Conservation (phyloP, 2,888 invertebrate genomes). For the Sinotaia quadrata region DNA sequence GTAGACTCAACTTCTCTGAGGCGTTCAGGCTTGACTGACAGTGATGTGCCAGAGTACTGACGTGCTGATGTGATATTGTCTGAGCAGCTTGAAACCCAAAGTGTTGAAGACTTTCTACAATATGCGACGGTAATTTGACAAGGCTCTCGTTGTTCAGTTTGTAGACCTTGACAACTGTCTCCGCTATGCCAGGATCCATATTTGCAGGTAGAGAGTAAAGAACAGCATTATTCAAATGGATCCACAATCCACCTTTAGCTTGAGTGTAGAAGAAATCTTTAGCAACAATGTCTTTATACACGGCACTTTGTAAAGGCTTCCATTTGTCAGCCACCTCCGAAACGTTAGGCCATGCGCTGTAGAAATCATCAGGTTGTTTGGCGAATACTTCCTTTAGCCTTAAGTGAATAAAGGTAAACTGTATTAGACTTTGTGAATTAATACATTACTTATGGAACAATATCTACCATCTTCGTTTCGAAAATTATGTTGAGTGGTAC, state of each 20-base stretch:
- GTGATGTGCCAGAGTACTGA: not conserved
- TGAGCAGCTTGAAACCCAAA: not conserved
- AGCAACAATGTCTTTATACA: not conserved
- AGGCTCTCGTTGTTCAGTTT: not conserved
- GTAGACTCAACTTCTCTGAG: constrained; percentile 8
- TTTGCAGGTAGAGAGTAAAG: not conserved
- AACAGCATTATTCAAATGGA: not conserved
- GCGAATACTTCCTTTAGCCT: not conserved
- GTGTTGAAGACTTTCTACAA: not conserved
- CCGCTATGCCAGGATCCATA: not conserved
- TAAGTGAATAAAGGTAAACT: too few relatives aligned
- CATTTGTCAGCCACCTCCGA: constrained; percentile 3
- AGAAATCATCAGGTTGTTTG: constrained; percentile 2
- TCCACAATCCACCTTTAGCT: not conserved
- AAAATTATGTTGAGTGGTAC: too few relatives aligned
- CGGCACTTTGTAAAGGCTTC: not conserved
- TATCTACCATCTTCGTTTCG: too few relatives aligned
- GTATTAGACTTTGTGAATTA: too few relatives aligned
- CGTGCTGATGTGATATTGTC: not conserved
- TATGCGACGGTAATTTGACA: not conserved
- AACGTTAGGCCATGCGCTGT: constrained; percentile 16
- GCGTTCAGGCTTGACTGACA: not conserved
- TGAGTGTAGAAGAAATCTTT: constrained; percentile 7
- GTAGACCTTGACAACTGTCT: constrained; percentile 15
- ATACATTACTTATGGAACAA: too few relatives aligned